phyloP scores from a whole-genome alignment of 2,888 invertebrate genomes.

The Apoda limacodes region DNA sequence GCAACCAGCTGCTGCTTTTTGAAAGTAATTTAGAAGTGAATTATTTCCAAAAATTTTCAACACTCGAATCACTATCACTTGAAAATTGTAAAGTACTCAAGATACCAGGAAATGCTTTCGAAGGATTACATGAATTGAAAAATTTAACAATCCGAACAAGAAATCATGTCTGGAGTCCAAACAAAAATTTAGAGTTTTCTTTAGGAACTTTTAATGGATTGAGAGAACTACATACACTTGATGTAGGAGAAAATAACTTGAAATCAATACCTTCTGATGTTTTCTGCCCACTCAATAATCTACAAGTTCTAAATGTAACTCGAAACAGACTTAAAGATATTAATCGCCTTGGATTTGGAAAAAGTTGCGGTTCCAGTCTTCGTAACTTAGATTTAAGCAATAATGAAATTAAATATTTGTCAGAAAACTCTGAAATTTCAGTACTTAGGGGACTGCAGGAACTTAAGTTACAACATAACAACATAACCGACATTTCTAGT shows the following conservation, averaged over 20 bases:
- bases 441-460: slow-evolving; percentile 82
- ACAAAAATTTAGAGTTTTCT: slow-evolving; percentile 80
- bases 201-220: slow-evolving; percentile 81
- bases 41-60: slow-evolving; percentile 79
- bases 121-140: slow-evolving; percentile 84
- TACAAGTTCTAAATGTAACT: slow-evolving; percentile 86
- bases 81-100: slow-evolving; percentile 84
- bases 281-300: slow-evolving; percentile 82
- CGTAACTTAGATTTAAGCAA: slow-evolving; percentile 83
- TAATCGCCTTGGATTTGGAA: slow-evolving; percentile 78
- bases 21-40: slow-evolving; percentile 82
- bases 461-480: slow-evolving; percentile 84
- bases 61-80: slow-evolving; percentile 80
- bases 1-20: slow-evolving; percentile 81
- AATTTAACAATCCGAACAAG: slow-evolving; percentile 82
- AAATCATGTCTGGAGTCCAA: slow-evolving; percentile 83
- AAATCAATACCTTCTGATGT: slow-evolving; percentile 80
- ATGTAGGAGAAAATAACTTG: slow-evolving; percentile 85
- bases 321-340: slow-evolving; percentile 82
- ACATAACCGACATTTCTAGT: slow-evolving; percentile 81
- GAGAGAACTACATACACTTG: slow-evolving; percentile 80
- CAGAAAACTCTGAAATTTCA: slow-evolving; percentile 81
- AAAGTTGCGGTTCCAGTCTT: slow-evolving; percentile 76
- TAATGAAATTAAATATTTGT: slow-evolving; percentile 80
- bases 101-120: slow-evolving; percentile 82